These are phyloP conservation scores for Agrotis segetum DNA, from an alignment of 2,888 invertebrate species.

Conservation along the genomic window DNA sequence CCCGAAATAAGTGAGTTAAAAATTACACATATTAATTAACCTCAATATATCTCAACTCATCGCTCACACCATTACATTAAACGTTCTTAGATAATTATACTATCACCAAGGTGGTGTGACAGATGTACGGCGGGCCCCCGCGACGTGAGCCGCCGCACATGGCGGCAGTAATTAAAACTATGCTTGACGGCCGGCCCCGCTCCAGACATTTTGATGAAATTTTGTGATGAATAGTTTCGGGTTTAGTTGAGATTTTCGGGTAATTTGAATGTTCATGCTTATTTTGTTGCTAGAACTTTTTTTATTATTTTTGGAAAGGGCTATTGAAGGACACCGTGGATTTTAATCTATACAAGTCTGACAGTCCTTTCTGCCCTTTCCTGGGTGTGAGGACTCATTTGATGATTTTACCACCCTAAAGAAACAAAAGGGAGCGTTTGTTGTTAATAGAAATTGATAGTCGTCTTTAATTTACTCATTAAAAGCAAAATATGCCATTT, in stretches of 20 bases:
- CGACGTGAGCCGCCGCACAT: slow-evolving; percentile 85
- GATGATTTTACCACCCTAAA: too few relatives aligned
- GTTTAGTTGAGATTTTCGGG: neutral
- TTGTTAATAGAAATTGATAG: neutral
- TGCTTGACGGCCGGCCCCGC: slow-evolving; percentile 41
- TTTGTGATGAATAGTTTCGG: slow-evolving; percentile 35
- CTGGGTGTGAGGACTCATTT: too few relatives aligned
- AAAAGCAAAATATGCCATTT: too few relatives aligned
- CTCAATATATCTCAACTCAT: slow-evolving; percentile 40
- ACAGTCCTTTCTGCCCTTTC: too few relatives aligned
- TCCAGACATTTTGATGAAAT: slow-evolving; percentile 43
- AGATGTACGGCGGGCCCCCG: slow-evolving; percentile 75
- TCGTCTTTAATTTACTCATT: too few relatives aligned
- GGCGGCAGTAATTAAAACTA: slow-evolving; percentile 87
- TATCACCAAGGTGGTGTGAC: slow-evolving; percentile 82
- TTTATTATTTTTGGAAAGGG: neutral
- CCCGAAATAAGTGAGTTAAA: neutral
- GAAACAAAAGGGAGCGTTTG: neutral
- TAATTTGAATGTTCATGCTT: neutral
- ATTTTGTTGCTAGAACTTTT: neutral
- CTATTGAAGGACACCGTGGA: too few relatives aligned
- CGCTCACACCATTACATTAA: slow-evolving; percentile 67
- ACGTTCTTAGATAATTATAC: slow-evolving; percentile 86
- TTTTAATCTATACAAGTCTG: too few relatives aligned
- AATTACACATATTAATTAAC: slow-evolving; percentile 1